Percentiles rank a stretch among this genome's conserved stretches.
Evolutionary conservation across 2,113 vertebrate genomes (phyloP).

Genomic region (Pseudopodoces humilis): DNA sequence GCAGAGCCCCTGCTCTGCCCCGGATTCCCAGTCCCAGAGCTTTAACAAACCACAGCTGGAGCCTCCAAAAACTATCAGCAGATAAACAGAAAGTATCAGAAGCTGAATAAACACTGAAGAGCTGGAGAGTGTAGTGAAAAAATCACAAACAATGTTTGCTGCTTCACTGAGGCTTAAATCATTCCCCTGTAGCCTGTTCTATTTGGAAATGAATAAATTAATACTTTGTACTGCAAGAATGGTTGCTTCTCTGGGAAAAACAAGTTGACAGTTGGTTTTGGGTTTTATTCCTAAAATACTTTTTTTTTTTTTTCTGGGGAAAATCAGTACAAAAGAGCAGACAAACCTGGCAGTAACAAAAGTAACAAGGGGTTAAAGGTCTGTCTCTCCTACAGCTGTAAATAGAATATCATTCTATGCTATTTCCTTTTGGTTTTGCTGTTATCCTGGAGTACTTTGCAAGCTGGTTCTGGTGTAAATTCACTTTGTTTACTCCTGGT

Average conservation of each 20-base stretch:
- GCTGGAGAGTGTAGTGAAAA: neutral
- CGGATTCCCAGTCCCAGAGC: neutral
- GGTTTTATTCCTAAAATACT: neutral
- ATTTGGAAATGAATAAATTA: neutral
- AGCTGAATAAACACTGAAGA: neutral
- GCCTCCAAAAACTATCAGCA: neutral
- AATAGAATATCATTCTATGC: fast-evolving
- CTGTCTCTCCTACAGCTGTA: neutral
- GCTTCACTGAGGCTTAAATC: neutral
- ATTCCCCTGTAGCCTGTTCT: neutral
- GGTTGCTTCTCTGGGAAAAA: neutral
- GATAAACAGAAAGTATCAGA: neutral
- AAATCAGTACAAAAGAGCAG: neutral
- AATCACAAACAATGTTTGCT: neutral
- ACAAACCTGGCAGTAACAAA: neutral
- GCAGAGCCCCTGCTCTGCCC: neutral
- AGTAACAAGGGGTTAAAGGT: neutral
- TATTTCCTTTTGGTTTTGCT: neutral
- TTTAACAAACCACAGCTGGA: neutral
- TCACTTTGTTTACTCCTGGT: neutral
- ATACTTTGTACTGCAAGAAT: neutral
- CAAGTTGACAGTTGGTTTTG: neutral
- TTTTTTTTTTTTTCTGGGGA: neutral
- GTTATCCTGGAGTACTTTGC: neutral
- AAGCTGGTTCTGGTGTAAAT: neutral